A percentile compares a stretch with the other conserved stretches of the same genome.
These are phyloP conservation scores for Trissolcus japonicus DNA, from an alignment of 2,888 invertebrate species.

Conservation along the genomic window DNA sequence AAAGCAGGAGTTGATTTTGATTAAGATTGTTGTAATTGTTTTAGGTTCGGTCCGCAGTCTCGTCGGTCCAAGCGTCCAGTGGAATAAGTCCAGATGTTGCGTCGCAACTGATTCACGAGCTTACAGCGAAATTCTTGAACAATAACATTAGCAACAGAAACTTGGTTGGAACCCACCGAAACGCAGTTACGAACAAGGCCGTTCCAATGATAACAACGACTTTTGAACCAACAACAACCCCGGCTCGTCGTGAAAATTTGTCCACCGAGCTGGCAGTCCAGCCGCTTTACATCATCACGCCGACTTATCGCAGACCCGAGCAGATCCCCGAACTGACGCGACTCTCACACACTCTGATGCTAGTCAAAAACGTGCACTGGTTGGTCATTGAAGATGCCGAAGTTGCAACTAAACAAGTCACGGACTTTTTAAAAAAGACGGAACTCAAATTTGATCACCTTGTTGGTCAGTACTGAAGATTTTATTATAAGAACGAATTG, in stretches of 20 bases:
- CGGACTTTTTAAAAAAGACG: slow-evolving; percentile 77
- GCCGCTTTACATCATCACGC: slow-evolving; percentile 83
- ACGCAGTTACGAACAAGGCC: slow-evolving; percentile 51
- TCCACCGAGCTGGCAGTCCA: slow-evolving; percentile 32
- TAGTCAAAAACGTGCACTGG: slow-evolving; percentile 84
- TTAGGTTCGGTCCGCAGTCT: slow-evolving; percentile 68
- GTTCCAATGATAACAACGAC: slow-evolving; percentile 29
- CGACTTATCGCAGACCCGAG: slow-evolving; percentile 85
- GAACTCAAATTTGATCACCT: slow-evolving; percentile 80
- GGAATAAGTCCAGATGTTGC: slow-evolving; percentile 71
- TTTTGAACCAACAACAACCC: slow-evolving; percentile 18
- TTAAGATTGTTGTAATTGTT: too few relatives aligned
- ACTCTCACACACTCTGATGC: slow-evolving; percentile 83
- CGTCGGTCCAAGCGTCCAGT: slow-evolving; percentile 64
- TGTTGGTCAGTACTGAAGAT: slow-evolving; percentile 76
- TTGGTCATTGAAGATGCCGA: slow-evolving; percentile 85
- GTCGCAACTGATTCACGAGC: slow-evolving; percentile 63
- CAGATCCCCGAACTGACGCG: slow-evolving; percentile 89
- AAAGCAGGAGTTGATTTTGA: too few relatives aligned
- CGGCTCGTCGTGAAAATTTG: slow-evolving; percentile 30
- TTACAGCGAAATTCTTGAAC: slow-evolving; percentile 61
- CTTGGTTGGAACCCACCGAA: slow-evolving; percentile 18
- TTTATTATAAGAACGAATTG: not conserved
- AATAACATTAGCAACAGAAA: slow-evolving; percentile 26
- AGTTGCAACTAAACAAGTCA: slow-evolving; percentile 77